phyloP scores from a whole-genome alignment of 2,797 vertebrate genomes.

The Poecile montanus region DNA sequence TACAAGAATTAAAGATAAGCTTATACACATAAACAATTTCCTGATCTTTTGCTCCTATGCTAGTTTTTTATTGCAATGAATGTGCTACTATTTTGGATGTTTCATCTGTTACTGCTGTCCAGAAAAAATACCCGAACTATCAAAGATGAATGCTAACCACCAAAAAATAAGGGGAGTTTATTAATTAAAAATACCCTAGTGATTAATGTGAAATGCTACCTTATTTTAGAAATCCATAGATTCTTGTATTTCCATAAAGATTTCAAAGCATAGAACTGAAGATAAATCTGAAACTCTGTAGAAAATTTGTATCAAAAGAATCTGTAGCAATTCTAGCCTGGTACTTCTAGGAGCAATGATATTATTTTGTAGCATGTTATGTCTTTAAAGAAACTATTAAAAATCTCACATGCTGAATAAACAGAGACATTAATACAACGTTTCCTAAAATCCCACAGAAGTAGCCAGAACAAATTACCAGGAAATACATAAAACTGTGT shows the following conservation, averaged over 20 bases:
- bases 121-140: not conserved
- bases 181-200: not conserved
- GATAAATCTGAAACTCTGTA: not conserved
- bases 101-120: not conserved
- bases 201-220: not conserved
- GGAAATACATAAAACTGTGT: not conserved
- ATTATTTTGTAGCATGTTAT: not conserved
- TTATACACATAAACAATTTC: not conserved
- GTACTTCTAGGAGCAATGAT: not conserved
- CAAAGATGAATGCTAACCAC: not conserved
- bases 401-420: not conserved
- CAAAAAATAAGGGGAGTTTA: not conserved
- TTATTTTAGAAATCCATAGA: not conserved
- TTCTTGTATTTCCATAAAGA: not conserved
- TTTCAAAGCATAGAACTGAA: not conserved
- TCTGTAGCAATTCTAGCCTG: not conserved
- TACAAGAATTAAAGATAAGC: not conserved
- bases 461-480: not conserved
- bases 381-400: not conserved
- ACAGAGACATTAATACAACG: not conserved
- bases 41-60: not conserved
- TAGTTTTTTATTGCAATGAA: not conserved
- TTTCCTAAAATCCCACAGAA: not conserved
- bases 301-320: not conserved
- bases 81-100: not conserved